These are phyloP conservation scores for Trematomus loennbergii DNA, from an alignment of 2,113 vertebrate genomes.

Conservation along the genomic window DNA sequence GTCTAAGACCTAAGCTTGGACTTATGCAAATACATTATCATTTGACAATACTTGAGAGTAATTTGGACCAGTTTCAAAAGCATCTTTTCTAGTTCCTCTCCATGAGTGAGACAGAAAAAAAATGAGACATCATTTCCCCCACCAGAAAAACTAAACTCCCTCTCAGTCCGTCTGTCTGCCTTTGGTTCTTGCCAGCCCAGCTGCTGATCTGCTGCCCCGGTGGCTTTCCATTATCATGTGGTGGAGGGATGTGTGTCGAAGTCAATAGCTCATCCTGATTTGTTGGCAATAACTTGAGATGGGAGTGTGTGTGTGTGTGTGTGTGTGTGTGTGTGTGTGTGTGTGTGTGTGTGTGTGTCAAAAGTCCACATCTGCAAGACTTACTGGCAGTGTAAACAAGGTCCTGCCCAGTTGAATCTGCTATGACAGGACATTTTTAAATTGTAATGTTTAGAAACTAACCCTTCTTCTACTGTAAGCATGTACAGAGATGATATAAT, in stretches of 20 bases:
- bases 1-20: conserved; percentile 42
- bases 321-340: conserved; percentile 5
- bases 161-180: conserved; percentile 42
- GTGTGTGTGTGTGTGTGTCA: conserved; percentile 20
- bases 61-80: conserved; percentile 40
- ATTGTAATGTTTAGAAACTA: conserved; percentile 41
- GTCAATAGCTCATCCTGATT: conserved; percentile 63
- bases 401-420: conserved; percentile 57
- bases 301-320: conserved; percentile 24
- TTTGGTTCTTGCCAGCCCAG: conserved; percentile 50
- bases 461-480: conserved; percentile 29
- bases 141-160: conserved; percentile 28
- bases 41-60: conserved; percentile 29
- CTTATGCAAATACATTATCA: conserved; percentile 56
- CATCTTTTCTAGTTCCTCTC: conserved; percentile 23
- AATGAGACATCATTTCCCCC: conserved; percentile 33
- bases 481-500: conserved; percentile 2
- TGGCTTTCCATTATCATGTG: conserved; percentile 59
- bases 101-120: conserved; percentile 40
- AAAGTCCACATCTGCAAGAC: conserved; percentile 50
- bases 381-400: conserved; percentile 37
- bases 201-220: conserved; percentile 57
- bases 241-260: conserved; percentile 43
- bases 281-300: conserved; percentile 49
- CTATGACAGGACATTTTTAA: conserved; percentile 45